Conservation (phyloP, 2,888 invertebrate species). For the Torymus tubicola region DNA sequence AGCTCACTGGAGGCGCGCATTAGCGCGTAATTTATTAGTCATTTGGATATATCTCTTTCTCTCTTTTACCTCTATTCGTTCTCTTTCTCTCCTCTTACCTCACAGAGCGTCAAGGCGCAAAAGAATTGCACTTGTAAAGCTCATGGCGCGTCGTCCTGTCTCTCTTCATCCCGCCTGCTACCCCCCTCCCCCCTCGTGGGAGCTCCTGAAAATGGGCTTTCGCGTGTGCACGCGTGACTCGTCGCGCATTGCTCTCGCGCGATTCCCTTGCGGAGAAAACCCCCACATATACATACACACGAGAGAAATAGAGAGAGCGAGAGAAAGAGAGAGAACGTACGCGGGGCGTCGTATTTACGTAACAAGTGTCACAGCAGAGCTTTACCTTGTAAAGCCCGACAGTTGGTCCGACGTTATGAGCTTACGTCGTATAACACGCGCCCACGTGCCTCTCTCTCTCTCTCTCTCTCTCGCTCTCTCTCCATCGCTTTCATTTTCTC, state of each 20-base stretch:
- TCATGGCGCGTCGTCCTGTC: no score
- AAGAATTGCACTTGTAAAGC: conserved; percentile 22
- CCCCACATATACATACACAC: no score
- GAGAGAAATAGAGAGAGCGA: no score
- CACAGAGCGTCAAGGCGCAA: background rate
- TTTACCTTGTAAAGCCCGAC: conserved; percentile 69
- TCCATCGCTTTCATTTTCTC: conserved; percentile 52
- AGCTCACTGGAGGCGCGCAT: background rate
- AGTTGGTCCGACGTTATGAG: conserved; percentile 67
- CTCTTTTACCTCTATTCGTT: background rate
- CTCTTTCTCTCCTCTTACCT: no score
- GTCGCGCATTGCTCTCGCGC: background rate
- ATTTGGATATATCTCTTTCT: background rate
- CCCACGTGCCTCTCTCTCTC: conserved; percentile 45
- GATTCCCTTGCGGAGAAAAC: conserved; percentile 40
- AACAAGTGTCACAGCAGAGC: conserved; percentile 68
- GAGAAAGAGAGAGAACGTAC: no score
- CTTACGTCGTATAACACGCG: conserved; percentile 61
- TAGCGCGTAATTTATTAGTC: conserved; percentile 24
- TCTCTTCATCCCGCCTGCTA: no score
- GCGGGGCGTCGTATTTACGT: conserved; percentile 65
- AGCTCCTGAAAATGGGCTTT: conserved; percentile 17
- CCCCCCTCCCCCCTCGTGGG: background rate
- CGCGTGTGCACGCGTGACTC: background rate
- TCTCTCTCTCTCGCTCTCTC: conserved; percentile 55